A percentile compares a stretch with the other conserved stretches of the same genome.
phyloP scores from a whole-genome alignment of 2,888 invertebrate species.

The Ametastegia equiseti region DNA sequence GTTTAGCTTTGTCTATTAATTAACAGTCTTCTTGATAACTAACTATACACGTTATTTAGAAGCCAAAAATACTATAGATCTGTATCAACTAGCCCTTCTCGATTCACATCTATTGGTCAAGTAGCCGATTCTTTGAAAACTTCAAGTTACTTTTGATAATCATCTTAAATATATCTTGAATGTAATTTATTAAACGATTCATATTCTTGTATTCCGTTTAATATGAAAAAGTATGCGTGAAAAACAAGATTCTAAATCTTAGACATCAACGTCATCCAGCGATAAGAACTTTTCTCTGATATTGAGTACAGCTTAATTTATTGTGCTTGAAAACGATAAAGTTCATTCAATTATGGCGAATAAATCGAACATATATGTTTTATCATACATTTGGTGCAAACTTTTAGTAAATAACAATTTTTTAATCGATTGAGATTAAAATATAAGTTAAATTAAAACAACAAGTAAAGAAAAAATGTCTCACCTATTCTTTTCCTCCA shows the following conservation, averaged over 20 bases:
- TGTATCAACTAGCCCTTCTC: conserved; percentile 32
- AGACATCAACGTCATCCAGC: neutral
- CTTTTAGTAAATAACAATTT: no score
- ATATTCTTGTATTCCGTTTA: neutral
- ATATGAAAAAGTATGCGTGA: neutral
- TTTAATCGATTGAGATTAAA: neutral
- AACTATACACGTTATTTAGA: neutral
- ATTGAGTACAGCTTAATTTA: neutral
- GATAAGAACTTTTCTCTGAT: neutral
- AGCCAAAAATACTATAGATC: conserved; percentile 33
- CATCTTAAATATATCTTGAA: neutral
- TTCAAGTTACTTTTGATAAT: neutral
- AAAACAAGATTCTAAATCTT: neutral
- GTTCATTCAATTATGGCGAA: neutral
- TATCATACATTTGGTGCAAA: no score
- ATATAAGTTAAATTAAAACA: neutral
- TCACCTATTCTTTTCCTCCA: conserved; percentile 91
- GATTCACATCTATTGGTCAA: neutral
- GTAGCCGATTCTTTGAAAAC: neutral
- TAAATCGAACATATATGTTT: neutral
- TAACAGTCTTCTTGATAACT: neutral
- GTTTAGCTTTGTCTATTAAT: neutral
- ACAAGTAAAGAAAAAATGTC: conserved; percentile 16
- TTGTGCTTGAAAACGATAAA: neutral
- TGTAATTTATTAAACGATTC: neutral